Base-by-base conservation (phyloP, 2,797 vertebrate species). In the Amniataba percoides region DNA sequence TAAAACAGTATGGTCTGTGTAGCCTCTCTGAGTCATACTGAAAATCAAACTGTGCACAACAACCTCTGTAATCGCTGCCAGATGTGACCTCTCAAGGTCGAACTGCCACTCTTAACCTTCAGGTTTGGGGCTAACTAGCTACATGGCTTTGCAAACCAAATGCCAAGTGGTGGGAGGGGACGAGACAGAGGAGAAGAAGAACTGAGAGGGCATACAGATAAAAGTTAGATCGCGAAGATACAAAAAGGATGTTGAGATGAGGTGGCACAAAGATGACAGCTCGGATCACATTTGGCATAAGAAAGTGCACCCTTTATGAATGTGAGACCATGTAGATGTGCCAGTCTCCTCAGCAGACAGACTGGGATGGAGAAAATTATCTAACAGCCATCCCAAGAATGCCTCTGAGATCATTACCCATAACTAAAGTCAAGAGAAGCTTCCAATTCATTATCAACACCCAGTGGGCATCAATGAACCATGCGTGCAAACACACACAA, bases 41-140 rank as follows among this genome's bases (percentile, higher is more conserved):
- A 31, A 31, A 31, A 31, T 31, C 27, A 31, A 31, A 3, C 27
- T 31, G 3, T 31, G 27, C 27, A 31, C 27, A 31, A 46, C 34
- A 69, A 64, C 57, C 55, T 66, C 58, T 78, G 8, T 75, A 83
- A 85, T 78, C 3, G 4, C 49, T 71, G 62, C 66, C 84, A 82
- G 53, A 78, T 81, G 76, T 62, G 55, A 75, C 46, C 10, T 55
- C 19, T 51, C 39, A 31, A 31, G 3, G 27, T n/a, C 45, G 14
- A 67, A 66, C 9, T 40, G n/a, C 58, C 19, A 40, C 63, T 53
- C 21, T 64, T 9, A n/a, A 59, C 43, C 14, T 43, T 52, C 21
- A 16, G 13, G 42, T 57, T 60, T 70, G 69, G 42, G 40, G 8
- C 52, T 69, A 76, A 71, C 7, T n/a, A 61, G 57, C 49, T 36